These are phyloP conservation scores for Polia nebulosa DNA, from an alignment of 2,888 invertebrate species.

Conservation along the genomic window DNA sequence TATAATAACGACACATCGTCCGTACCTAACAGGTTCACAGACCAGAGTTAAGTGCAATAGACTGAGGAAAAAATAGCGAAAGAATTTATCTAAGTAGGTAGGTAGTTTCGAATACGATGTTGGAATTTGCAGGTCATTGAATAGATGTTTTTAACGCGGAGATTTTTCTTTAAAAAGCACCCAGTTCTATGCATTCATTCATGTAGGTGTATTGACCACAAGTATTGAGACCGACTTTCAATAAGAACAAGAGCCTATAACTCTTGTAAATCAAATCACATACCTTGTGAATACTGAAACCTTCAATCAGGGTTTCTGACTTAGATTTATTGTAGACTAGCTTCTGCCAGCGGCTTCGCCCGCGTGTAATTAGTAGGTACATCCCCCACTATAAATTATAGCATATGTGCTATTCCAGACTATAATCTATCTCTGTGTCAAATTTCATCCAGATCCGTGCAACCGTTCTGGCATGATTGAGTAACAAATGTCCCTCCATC, in stretches of 20 bases:
- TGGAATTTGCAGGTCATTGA: slow-evolving; percentile 47
- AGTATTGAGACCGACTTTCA: not conserved
- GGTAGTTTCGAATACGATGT: slow-evolving; percentile 31
- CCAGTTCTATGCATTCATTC: not conserved
- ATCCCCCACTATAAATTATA: too few relatives aligned
- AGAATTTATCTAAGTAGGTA: slow-evolving; percentile 33
- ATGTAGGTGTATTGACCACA: not conserved
- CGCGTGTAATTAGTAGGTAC: too few relatives aligned
- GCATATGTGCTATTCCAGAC: too few relatives aligned
- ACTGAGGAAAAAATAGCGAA: slow-evolving; percentile 29
- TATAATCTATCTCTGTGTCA: too few relatives aligned
- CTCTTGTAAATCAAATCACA: too few relatives aligned
- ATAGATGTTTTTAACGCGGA: slow-evolving; percentile 32
- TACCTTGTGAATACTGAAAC: too few relatives aligned
- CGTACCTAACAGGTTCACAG: slow-evolving; percentile 6
- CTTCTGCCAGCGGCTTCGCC: too few relatives aligned
- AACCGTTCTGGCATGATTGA: too few relatives aligned
- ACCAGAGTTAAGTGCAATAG: slow-evolving; percentile 30
- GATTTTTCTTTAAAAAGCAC: slow-evolving; percentile 6
- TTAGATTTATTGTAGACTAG: not conserved
- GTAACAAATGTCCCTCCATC: too few relatives aligned
- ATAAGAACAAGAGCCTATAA: not conserved
- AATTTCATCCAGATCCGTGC: too few relatives aligned
- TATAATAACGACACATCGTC: not conserved
- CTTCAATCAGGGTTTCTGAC: not conserved